phyloP scores from a whole-genome alignment of 2,113 vertebrate genomes.

The Eurystomus gularis region DNA sequence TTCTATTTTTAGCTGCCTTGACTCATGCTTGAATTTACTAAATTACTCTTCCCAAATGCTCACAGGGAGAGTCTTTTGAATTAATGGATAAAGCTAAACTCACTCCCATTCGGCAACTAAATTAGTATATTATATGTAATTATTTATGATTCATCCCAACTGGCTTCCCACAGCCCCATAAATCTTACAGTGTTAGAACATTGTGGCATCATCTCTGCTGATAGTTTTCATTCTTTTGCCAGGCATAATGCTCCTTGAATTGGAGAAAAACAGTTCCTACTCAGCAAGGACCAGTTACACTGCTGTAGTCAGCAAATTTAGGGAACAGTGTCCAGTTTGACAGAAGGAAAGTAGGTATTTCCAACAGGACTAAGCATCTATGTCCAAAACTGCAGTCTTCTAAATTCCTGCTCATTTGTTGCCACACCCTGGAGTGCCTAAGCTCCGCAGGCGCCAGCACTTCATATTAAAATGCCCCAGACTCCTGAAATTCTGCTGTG shows the following conservation, averaged over 20 bases:
- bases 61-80: not conserved
- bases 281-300: not conserved
- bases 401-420: not conserved
- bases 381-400: not conserved
- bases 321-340: not conserved
- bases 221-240: constrained; percentile 18
- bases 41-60: not conserved
- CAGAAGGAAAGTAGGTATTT: not conserved
- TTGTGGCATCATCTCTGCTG: not conserved
- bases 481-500: constrained; percentile 38
- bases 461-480: constrained; percentile 44
- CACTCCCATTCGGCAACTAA: constrained; percentile 5
- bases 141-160: constrained; percentile 55
- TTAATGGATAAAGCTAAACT: constrained; percentile 38
- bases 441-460: not conserved
- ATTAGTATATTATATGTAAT: constrained; percentile 21
- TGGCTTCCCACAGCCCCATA: constrained; percentile 11
- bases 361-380: not conserved
- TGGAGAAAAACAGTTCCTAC: not conserved
- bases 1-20: constrained; percentile 16
- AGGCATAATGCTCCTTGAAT: not conserved
- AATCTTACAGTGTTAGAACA: not conserved
- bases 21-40: not conserved
- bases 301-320: not conserved
- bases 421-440: constrained; percentile 15